Evolutionary conservation across 35 echinoderm and acorn worm species (phyloP).

Genomic region (Anneissia japonica): DNA sequence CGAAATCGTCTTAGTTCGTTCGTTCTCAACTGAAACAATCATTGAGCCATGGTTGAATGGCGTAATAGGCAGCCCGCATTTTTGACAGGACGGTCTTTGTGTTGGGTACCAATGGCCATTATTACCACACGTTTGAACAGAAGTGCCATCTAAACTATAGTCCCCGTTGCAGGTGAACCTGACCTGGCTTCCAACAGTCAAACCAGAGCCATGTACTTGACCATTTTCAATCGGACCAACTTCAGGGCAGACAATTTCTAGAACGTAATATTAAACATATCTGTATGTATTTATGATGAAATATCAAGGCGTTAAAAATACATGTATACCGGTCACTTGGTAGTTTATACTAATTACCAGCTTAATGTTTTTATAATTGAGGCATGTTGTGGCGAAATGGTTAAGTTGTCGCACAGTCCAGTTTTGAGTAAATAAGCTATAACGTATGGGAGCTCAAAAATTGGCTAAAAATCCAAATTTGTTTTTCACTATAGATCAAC

Average conservation of each 20-base stretch:
- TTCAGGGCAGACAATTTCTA: conserved; percentile 2
- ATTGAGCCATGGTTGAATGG: background rate
- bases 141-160: background rate
- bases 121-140: background rate
- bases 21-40: background rate
- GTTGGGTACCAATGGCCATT: background rate
- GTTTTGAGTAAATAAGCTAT: too few species aligned
- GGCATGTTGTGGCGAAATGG: too few species aligned
- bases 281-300: too few species aligned
- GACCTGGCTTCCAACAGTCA: background rate
- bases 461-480: too few species aligned
- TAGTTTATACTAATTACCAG: too few species aligned
- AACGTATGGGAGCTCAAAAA: too few species aligned
- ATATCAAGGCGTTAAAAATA: too few species aligned
- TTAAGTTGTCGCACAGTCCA: too few species aligned
- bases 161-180: background rate
- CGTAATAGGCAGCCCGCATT: background rate
- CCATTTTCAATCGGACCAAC: conserved; percentile 1
- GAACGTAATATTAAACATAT: too few species aligned
- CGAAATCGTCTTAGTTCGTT: background rate
- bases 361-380: too few species aligned
- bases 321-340: too few species aligned
- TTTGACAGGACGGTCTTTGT: background rate
- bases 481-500: too few species aligned
- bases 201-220: background rate